phyloP scores from a whole-genome alignment of 2,797 vertebrate species.

The Merluccius polli region DNA sequence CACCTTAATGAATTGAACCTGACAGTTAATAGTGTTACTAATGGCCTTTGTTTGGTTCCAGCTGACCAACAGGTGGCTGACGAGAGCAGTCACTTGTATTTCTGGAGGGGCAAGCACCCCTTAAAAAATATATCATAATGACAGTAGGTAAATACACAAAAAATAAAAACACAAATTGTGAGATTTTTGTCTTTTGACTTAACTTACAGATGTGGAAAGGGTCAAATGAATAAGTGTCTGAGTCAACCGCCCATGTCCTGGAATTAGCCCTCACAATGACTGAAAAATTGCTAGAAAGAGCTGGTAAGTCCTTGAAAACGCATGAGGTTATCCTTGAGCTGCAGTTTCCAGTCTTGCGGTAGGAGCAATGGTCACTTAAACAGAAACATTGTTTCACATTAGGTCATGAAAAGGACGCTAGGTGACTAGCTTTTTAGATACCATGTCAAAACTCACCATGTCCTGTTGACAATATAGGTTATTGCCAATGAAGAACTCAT shows the following conservation, averaged over 20 bases:
- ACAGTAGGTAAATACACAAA: slow-evolving; percentile 8
- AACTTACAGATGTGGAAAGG: slow-evolving; percentile 41
- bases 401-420: neutral
- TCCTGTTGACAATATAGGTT: slow-evolving; percentile 38
- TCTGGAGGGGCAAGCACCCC: slow-evolving; percentile 40
- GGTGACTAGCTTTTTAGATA: slow-evolving; percentile 26
- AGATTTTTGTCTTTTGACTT: neutral
- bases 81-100: neutral
- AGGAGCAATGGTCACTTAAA: slow-evolving; percentile 16
- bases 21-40: slow-evolving; percentile 18
- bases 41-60: accelerated
- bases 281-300: accelerated
- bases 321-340: slow-evolving; percentile 16
- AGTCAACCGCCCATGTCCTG: slow-evolving; percentile 30
- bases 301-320: accelerated
- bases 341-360: slow-evolving; percentile 11
- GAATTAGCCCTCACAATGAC: slow-evolving; percentile 54
- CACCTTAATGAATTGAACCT: slow-evolving; percentile 61
- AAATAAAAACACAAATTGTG: neutral
- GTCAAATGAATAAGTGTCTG: slow-evolving; percentile 18
- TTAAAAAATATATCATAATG: slow-evolving; percentile 25
- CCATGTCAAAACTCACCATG: slow-evolving; percentile 30
- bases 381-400: slow-evolving; percentile 1
- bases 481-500: neutral
- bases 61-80: slow-evolving; percentile 25